Percentiles rank a stretch among this genome's conserved stretches.
Conservation (phyloP, 2,888 invertebrate genomes). For the Pterostichus niger region DNA sequence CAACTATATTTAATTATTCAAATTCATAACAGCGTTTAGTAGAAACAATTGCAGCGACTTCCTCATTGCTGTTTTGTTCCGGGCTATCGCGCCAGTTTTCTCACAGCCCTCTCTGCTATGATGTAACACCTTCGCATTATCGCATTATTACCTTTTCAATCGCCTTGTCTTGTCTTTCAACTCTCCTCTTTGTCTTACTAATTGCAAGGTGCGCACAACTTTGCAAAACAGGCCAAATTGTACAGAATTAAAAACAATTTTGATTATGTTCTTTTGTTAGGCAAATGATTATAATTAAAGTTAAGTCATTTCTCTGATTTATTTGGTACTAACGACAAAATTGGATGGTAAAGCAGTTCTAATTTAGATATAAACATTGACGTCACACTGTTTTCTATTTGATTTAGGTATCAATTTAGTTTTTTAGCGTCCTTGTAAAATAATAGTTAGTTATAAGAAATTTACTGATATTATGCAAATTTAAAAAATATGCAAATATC, state of each 20-base stretch:
- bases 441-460: not conserved
- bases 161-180: not conserved
- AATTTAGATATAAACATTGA: constrained; percentile 23
- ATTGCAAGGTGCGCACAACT: constrained; percentile 19
- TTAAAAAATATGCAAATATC: constrained; percentile 24
- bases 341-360: constrained; percentile 16
- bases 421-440: constrained; percentile 19
- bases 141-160: constrained; percentile 34
- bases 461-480: constrained; percentile 35
- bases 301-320: constrained; percentile 19
- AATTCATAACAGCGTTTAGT: constrained; percentile 53
- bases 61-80: constrained; percentile 54
- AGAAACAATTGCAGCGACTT: constrained; percentile 48
- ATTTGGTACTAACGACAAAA: constrained; percentile 30
- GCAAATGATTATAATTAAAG: constrained; percentile 25
- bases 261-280: not conserved
- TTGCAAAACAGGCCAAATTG: constrained; percentile 28
- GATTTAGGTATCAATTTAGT: constrained; percentile 34
- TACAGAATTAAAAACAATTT: constrained; percentile 45
- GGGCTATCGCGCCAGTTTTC: constrained; percentile 52
- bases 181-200: constrained; percentile 42
- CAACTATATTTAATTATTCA: constrained; percentile 31
- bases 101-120: constrained; percentile 41
- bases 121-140: constrained; percentile 47
- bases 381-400: constrained; percentile 15